Base-by-base conservation (phyloP, 2,888 invertebrate genomes). In the Ophioninae sp. region DNA sequence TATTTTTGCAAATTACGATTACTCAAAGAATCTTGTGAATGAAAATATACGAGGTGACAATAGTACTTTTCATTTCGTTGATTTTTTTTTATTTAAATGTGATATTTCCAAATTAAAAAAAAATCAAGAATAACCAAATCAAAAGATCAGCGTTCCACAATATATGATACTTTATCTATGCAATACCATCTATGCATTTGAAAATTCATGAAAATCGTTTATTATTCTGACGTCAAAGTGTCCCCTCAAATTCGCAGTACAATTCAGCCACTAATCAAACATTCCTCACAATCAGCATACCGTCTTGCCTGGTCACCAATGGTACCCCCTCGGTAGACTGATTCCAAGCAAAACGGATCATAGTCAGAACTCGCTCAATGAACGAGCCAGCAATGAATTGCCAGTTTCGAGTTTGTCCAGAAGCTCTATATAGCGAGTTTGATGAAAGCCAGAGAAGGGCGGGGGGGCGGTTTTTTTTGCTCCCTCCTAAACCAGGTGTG, bases 361-460 rank as follows among this genome's bases (percentile, higher is more conserved):
- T 56, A 17, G 23, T 2, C 56, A 21, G 65, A 44, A 77, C 72
- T 65, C 50, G 21, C 72, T 7, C 50, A 1, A 17, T 50, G 50
- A 50, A 17, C 50, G 17, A 17, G 17, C 50, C 50, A 50, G 50
- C 13, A 17, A 13, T 17, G 17, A 50, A 50, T 50, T 10, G 50
- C 50, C 17, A 13, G 17, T 50, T 17, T 50, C 50, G 17, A 17
- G 17, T 50, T 17, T 50, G 17, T 17, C 50, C 3, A 50, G 0
- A 13, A 5, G 13, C 17, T 17, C 17, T 50, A 50, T 17, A 17
- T 50, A 13, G 61, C 21, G 21, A 61, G 79, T 77, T 75, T 69
- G 57, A 78, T 67, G 68, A 76, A 65, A 81, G 72, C 78, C 78
- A 68, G 17, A n/a, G 21, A 30, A 17, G 5, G 7, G 50, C 59